These are phyloP conservation scores for Brachymystax lenok DNA, from an alignment of 2,797 vertebrate genomes.

Conservation along the genomic window DNA sequence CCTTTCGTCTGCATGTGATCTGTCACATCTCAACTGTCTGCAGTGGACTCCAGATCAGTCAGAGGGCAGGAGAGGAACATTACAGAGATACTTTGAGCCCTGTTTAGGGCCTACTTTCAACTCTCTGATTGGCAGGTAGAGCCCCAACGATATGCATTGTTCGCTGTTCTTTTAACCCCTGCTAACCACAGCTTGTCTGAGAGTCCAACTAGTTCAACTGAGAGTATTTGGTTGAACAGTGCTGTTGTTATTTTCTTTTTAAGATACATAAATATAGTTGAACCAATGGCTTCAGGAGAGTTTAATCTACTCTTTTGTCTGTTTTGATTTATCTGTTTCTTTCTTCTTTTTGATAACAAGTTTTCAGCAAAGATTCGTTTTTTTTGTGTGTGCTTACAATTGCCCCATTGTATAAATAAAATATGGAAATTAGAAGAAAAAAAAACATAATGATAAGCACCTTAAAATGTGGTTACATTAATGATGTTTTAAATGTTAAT, in stretches of 20 bases:
- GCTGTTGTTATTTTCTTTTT: conserved; percentile 1
- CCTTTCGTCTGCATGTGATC: conserved; percentile 40
- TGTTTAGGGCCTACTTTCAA: not conserved
- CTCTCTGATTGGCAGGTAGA: conserved; percentile 2
- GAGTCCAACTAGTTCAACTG: conserved; percentile 19
- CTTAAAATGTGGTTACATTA: conserved; percentile 61
- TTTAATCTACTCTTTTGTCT: conserved; percentile 48
- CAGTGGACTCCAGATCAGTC: conserved; percentile 46
- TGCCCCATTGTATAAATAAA: conserved; percentile 56
- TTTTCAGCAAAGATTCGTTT: conserved; percentile 49
- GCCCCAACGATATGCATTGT: not conserved
- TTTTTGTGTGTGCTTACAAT: conserved; percentile 48
- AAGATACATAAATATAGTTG: conserved; percentile 22
- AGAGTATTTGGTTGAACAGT: conserved; percentile 2
- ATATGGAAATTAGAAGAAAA: conserved; percentile 55
- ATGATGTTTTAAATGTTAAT: conserved; percentile 73
- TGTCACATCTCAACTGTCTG: conserved; percentile 58
- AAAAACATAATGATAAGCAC: conserved; percentile 59
- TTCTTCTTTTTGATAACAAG: conserved; percentile 43
- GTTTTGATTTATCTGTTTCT: conserved; percentile 48
- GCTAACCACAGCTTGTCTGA: conserved; percentile 21
- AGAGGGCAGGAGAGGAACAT: conserved; percentile 36
- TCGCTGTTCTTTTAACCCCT: conserved; percentile 25
- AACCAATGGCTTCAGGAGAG: conserved; percentile 19
- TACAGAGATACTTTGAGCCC: conserved; percentile 45